A percentile compares a stretch with the other conserved stretches of the same genome.
These are phyloP conservation scores for Ceyx melanurus DNA, from an alignment of 2,113 vertebrate species.

Conservation along the genomic window DNA sequence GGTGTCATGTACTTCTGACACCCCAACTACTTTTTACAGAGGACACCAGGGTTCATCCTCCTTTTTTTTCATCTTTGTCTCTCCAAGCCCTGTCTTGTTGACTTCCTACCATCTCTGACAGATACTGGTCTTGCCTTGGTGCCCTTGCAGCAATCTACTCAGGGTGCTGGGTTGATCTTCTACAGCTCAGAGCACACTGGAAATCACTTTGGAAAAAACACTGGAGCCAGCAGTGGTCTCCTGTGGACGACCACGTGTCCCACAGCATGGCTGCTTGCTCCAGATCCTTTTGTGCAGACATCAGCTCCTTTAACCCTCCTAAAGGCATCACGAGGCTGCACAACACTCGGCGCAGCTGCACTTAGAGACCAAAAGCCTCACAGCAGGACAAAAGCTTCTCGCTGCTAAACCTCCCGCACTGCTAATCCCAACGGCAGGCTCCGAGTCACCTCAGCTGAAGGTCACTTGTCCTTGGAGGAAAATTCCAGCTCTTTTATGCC, in stretches of 20 bases:
- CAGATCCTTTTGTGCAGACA: constrained; percentile 10
- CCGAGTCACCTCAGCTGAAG: constrained; percentile 39
- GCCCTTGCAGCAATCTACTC: neutral
- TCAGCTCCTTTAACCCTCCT: neutral
- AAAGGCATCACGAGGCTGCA: constrained; percentile 40
- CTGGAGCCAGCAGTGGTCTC: constrained; percentile 7
- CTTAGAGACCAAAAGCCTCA: constrained; percentile 2
- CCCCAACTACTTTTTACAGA: neutral
- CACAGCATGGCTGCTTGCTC: neutral
- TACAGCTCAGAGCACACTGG: neutral
- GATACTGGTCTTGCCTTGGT: neutral
- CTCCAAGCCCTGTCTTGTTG: neutral
- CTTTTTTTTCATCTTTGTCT: neutral
- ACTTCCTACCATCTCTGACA: neutral
- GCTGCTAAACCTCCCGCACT: constrained; percentile 4
- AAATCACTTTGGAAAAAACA: neutral
- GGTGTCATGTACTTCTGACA: neutral
- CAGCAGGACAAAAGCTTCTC: constrained; percentile 43
- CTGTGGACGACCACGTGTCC: neutral
- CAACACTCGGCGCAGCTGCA: neutral
- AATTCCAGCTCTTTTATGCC: constrained; percentile 39
- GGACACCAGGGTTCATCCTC: rapidly evolving
- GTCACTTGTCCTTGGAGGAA: constrained; percentile 42
- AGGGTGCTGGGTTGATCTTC: neutral
- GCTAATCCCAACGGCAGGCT: constrained; percentile 16